Conservation (phyloP, 2,797 vertebrate genomes). For the Myiotriccus ornatus region DNA sequence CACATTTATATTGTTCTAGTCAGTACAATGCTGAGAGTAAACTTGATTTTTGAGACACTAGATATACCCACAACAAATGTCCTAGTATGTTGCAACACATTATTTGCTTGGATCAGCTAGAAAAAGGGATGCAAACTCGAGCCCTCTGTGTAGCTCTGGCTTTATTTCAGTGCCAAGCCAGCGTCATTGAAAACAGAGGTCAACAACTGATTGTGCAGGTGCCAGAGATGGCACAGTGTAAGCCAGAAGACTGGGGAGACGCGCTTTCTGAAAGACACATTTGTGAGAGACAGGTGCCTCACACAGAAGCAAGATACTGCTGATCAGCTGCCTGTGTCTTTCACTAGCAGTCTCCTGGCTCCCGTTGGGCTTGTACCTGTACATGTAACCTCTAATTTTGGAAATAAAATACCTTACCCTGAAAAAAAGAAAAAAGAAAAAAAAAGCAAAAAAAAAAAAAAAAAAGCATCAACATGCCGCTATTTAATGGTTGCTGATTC, state of each 20-base stretch:
- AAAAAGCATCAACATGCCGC: not conserved
- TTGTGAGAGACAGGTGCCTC: slow-evolving; percentile 45
- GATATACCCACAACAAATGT: not conserved
- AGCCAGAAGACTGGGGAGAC: not conserved
- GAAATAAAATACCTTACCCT: not conserved
- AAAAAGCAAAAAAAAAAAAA: not conserved
- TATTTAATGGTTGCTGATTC: slow-evolving; percentile 57
- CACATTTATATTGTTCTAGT: not conserved
- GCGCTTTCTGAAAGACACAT: slow-evolving; percentile 7
- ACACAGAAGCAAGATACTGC: not conserved
- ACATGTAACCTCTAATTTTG: slow-evolving; percentile 32
- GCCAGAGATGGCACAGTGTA: slow-evolving; percentile 11
- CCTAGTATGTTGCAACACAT: not conserved
- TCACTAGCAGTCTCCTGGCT: slow-evolving; percentile 1
- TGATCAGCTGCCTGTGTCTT: slow-evolving; percentile 24
- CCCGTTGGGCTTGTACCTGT: not conserved
- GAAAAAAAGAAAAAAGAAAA: not conserved
- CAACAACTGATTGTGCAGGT: slow-evolving; percentile 23
- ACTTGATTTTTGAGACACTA: not conserved
- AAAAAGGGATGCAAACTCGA: not conserved
- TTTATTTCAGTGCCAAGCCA: slow-evolving; percentile 16
- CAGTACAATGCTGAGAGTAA: not conserved
- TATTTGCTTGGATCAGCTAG: not conserved
- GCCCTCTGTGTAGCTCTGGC: not conserved
- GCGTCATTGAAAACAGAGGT: slow-evolving; percentile 42